These are phyloP conservation scores for Lithobates sylvaticus DNA, from an alignment of 2,797 vertebrate species.

Conservation along the genomic window DNA sequence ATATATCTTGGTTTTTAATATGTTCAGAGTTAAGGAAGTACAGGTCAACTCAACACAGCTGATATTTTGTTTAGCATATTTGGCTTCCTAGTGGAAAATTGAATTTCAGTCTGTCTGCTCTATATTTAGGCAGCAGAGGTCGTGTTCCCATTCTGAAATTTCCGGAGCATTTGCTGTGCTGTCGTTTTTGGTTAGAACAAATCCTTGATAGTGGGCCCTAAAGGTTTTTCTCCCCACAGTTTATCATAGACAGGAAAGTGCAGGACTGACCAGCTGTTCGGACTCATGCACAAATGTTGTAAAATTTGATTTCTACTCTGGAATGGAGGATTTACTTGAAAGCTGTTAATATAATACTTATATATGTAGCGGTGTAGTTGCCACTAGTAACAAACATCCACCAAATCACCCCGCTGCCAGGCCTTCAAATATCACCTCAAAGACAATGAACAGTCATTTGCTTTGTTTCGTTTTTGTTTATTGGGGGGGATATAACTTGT, in stretches of 20 bases:
- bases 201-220: not conserved
- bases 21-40: not conserved
- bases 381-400: no score
- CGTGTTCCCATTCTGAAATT: not conserved
- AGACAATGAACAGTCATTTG: no score
- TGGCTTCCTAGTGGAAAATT: slow-evolving; percentile 8
- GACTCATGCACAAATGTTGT: not conserved
- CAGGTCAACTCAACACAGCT: not conserved
- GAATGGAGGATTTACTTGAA: not conserved
- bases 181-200: not conserved
- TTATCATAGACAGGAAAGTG: not conserved
- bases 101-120: not conserved
- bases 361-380: no score
- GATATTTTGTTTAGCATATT: slow-evolving; percentile 22
- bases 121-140: not conserved
- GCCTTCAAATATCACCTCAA: no score
- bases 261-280: not conserved
- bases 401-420: no score
- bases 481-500: no score
- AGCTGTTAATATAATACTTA: not conserved
- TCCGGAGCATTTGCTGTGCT: slow-evolving; percentile 1
- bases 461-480: no score
- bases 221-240: not conserved
- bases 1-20: not conserved
- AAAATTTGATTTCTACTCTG: not conserved